phyloP scores from a whole-genome alignment of 2,888 invertebrate species.

The Horisme vitalbata region DNA sequence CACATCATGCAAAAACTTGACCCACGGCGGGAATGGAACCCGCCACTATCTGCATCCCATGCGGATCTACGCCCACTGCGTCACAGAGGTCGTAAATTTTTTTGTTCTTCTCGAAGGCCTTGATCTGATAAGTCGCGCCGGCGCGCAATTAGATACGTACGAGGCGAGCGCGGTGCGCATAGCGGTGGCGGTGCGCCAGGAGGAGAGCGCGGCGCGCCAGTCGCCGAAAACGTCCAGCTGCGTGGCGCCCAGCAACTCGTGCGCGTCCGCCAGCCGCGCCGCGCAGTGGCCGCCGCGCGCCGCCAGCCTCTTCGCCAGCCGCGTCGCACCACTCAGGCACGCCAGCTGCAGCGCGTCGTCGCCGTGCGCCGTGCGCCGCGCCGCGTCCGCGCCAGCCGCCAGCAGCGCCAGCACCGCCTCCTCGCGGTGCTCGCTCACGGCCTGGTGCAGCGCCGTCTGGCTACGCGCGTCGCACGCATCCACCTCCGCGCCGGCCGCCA shows the following conservation, averaged over 20 bases:
- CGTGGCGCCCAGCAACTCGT: slow-evolving; percentile 93
- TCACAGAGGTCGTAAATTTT: no score
- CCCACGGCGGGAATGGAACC: no score
- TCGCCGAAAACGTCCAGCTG: slow-evolving; percentile 94
- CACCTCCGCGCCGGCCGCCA: slow-evolving; percentile 89
- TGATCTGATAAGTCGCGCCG: no score
- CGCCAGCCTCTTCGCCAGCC: slow-evolving; percentile 85
- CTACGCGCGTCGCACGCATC: slow-evolving; percentile 95
- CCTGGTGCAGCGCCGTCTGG: slow-evolving; percentile 96
- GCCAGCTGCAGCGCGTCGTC: slow-evolving; percentile 95
- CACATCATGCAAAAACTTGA: no score
- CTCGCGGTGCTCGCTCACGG: slow-evolving; percentile 89
- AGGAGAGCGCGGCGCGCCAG: slow-evolving; percentile 85
- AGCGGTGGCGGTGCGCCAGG: slow-evolving; percentile 90
- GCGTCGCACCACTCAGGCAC: slow-evolving; percentile 87
- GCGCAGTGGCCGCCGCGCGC: slow-evolving; percentile 78
- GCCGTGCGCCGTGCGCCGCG: slow-evolving; percentile 89
- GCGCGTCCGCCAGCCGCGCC: slow-evolving; percentile 90
- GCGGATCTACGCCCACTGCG: no score
- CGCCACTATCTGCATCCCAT: no score
- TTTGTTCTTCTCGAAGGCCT: no score
- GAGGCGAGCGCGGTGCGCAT: slow-evolving; percentile 48
- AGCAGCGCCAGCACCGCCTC: slow-evolving; percentile 93
- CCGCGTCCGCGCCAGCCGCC: slow-evolving; percentile 90
- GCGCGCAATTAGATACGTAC: no score